Conservation (phyloP, 2,797 vertebrate species). For the Sternarchorhynchus goeldii region DNA sequence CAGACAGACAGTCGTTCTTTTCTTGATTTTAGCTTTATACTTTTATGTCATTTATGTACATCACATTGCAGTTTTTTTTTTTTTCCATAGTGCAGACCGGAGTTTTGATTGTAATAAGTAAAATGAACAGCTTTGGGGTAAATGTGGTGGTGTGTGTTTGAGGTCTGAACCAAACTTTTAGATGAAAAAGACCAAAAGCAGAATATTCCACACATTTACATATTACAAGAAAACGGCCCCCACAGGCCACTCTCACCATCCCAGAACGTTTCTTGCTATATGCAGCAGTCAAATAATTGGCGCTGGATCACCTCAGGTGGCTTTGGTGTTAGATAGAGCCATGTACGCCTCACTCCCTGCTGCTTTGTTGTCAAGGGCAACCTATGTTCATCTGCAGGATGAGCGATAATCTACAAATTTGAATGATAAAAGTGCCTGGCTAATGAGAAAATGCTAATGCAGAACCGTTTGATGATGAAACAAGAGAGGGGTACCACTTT, state of each 20-base stretch:
- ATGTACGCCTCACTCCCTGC: conserved; percentile 14
- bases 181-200: no score
- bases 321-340: conserved; percentile 39
- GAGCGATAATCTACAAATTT: conserved; percentile 65
- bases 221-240: not conserved
- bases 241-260: not conserved
- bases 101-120: no score
- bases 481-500: conserved; percentile 61
- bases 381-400: conserved; percentile 53
- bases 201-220: not conserved
- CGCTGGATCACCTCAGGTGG: conserved; percentile 49
- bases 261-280: not conserved
- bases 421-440: conserved; percentile 73
- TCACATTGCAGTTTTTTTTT: no score
- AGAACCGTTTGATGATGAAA: conserved; percentile 67
- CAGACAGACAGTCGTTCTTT: no score
- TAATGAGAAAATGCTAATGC: conserved; percentile 80
- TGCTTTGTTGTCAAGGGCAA: conserved; percentile 65
- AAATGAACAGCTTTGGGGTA: no score
- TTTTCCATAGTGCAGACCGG: no score
- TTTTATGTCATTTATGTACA: not conserved
- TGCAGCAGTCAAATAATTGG: not conserved
- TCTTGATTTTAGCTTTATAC: not conserved
- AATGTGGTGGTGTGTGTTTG: not conserved
- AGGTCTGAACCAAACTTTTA: not conserved